Conservation (phyloP, 2,113 vertebrate genomes). For the Myanophis thanlyinensis region DNA sequence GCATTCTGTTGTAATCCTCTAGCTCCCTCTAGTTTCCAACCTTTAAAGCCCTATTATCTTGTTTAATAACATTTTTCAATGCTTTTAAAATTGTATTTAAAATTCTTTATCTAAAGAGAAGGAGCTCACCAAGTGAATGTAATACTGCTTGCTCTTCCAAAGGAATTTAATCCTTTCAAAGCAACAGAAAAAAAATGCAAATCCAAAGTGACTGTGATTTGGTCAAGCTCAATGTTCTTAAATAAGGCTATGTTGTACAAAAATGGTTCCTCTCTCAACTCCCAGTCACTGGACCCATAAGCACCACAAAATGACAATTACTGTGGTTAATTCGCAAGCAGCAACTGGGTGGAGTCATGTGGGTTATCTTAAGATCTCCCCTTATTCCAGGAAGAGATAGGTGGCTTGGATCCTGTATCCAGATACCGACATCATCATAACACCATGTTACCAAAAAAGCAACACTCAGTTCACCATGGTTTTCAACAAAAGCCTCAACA, state of each 20-base stretch:
- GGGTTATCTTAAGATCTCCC: neutral
- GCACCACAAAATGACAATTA: neutral
- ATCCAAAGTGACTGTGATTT: neutral
- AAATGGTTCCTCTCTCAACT: neutral
- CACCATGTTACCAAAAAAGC: neutral
- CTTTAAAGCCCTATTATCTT: neutral
- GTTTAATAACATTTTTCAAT: neutral
- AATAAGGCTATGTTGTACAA: neutral
- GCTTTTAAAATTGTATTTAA: neutral
- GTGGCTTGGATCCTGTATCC: neutral
- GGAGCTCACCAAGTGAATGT: neutral
- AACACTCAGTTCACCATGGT: neutral
- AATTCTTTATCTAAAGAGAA: neutral
- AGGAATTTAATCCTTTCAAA: neutral
- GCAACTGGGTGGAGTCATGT: neutral
- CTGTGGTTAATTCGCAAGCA: neutral
- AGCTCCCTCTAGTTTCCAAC: neutral
- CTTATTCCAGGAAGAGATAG: neutral
- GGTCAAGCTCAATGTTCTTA: neutral
- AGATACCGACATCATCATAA: neutral
- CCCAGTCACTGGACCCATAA: neutral
- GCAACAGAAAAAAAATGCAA: neutral
- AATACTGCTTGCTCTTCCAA: neutral
- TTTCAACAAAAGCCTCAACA: neutral
- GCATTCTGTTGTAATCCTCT: neutral